phyloP scores from a whole-genome alignment of 2,113 vertebrate genomes.

The Rhinoderma darwinii region DNA sequence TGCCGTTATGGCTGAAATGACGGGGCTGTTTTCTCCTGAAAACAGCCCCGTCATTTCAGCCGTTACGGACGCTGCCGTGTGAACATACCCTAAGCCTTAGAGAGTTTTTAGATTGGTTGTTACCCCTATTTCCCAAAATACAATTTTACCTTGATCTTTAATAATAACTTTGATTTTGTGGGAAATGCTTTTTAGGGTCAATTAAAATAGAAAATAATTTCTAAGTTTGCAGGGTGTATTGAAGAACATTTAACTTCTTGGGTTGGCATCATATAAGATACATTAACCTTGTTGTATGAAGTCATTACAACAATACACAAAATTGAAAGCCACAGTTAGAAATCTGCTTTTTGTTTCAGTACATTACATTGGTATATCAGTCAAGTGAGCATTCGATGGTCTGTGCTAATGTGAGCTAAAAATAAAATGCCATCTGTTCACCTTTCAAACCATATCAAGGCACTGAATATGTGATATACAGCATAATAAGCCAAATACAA shows the following conservation, averaged over 20 bases:
- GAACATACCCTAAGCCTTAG: too few relatives aligned
- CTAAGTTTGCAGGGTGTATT: neutral
- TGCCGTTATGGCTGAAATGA: too few relatives aligned
- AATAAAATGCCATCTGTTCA: constrained; percentile 80
- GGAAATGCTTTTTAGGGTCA: too few relatives aligned
- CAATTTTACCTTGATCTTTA: too few relatives aligned
- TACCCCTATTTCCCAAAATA: too few relatives aligned
- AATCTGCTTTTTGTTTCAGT: constrained; percentile 66
- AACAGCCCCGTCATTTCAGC: too few relatives aligned
- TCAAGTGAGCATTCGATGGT: constrained; percentile 73
- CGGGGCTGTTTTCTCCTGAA: too few relatives aligned
- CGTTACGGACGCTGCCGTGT: too few relatives aligned
- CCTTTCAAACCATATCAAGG: constrained; percentile 69
- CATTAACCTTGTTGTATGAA: constrained; percentile 3
- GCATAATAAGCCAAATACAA: constrained; percentile 50
- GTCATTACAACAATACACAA: constrained; percentile 14
- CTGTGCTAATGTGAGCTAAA: constrained; percentile 75
- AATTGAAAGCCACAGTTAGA: constrained; percentile 61
- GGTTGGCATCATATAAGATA: neutral
- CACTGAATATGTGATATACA: constrained; percentile 55
- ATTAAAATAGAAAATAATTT: too few relatives aligned
- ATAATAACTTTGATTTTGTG: too few relatives aligned
- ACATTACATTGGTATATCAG: constrained; percentile 70
- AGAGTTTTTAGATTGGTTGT: too few relatives aligned
- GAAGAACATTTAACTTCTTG: neutral